phyloP scores from a whole-genome alignment of 2,888 invertebrate genomes.

The Andrena marginata region DNA sequence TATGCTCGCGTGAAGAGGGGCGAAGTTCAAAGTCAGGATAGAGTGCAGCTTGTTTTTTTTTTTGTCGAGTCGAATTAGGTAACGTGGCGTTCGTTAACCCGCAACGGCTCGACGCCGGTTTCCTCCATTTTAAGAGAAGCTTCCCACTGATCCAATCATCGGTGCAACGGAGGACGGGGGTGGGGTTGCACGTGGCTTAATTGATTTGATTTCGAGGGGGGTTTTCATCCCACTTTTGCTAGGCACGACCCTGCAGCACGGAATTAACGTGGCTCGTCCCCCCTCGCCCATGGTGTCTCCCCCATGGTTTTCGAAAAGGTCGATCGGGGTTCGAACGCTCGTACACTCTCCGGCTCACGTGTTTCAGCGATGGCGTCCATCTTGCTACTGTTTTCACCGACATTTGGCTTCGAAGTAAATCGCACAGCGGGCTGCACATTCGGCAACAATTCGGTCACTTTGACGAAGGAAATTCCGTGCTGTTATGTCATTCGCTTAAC shows the following conservation, averaged over 20 bases:
- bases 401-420: conserved; percentile 36
- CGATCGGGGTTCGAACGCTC: conserved; percentile 66
- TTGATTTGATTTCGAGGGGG: conserved; percentile 84
- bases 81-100: not conserved
- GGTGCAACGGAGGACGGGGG: conserved; percentile 59
- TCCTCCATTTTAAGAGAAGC: conserved; percentile 81
- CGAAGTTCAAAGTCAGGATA: not conserved
- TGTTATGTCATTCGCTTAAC: not conserved
- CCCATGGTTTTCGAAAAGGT: conserved; percentile 68
- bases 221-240: conserved; percentile 77
- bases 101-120: conserved; percentile 35
- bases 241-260: conserved; percentile 56
- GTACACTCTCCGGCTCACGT: conserved; percentile 31
- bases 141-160: conserved; percentile 75
- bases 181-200: conserved; percentile 81
- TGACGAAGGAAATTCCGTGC: conserved; percentile 2
- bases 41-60: not conserved
- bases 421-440: not conserved
- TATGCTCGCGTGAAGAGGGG: too few relatives aligned
- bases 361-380: conserved; percentile 62
- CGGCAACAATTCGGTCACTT: not conserved
- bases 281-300: conserved; percentile 38
- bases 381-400: conserved; percentile 52
- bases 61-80: conserved; percentile 1
- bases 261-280: conserved; percentile 55